Conservation (phyloP, 2,113 vertebrate species). For the Sakesphorus luctuosus region DNA sequence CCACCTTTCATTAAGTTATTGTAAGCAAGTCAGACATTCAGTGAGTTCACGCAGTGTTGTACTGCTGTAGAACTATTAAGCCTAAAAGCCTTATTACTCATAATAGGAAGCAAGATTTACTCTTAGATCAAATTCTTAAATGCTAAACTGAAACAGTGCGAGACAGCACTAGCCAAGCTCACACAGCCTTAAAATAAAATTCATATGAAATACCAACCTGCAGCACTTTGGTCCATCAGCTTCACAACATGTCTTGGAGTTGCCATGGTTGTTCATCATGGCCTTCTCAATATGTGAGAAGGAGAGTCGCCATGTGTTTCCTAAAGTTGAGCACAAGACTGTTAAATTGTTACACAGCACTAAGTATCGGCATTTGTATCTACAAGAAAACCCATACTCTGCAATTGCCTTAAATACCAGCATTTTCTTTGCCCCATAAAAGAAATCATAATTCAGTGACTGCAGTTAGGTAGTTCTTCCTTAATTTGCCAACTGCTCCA, state of each 20-base stretch:
- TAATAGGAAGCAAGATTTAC: background rate
- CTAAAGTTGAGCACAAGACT: slow-evolving; percentile 49
- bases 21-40: background rate
- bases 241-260: slow-evolving; percentile 84
- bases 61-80: background rate
- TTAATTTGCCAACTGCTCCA: background rate
- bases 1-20: background rate
- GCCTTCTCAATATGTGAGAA: slow-evolving; percentile 87
- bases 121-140: background rate
- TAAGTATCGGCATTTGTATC: background rate
- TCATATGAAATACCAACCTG: slow-evolving; percentile 72
- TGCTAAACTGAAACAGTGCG: background rate
- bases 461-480: background rate
- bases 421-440: background rate
- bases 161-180: background rate
- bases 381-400: background rate
- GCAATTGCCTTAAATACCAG: background rate
- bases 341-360: background rate
- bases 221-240: slow-evolving; percentile 74
- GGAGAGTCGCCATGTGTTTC: slow-evolving; percentile 85
- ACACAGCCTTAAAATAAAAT: background rate
- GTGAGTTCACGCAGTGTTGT: accelerated
- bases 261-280: slow-evolving; percentile 80
- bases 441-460: background rate
- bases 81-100: background rate